phyloP scores from a whole-genome alignment of 2,797 vertebrate species.

The Valencia hispanica region DNA sequence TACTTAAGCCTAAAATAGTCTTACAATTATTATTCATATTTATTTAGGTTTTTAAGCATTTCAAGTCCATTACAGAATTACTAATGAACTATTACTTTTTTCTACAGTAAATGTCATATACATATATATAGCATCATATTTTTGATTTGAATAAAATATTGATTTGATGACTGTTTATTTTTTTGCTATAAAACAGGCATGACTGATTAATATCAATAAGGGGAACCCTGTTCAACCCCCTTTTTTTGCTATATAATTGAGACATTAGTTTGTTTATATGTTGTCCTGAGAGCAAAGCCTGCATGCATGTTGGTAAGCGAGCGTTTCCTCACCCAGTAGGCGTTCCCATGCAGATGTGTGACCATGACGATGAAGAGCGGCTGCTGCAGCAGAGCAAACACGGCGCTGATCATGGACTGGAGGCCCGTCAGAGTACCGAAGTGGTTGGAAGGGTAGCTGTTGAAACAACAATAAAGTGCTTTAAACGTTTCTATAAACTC shows the following conservation, averaged over 20 bases:
- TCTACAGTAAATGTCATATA: background rate
- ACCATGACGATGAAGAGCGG: conserved; percentile 88
- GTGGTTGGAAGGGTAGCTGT: conserved; percentile 90
- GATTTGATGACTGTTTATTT: background rate
- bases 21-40: background rate
- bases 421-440: conserved; percentile 92
- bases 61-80: background rate
- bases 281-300: background rate
- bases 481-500: background rate
- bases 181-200: background rate
- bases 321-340: conserved; percentile 84
- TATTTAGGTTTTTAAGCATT: background rate
- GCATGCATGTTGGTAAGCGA: background rate
- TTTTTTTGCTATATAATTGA: background rate
- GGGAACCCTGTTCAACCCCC: background rate
- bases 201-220: background rate
- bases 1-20: background rate
- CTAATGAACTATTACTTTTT: background rate
- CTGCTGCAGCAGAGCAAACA: conserved; percentile 90
- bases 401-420: conserved; percentile 90
- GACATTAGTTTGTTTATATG: background rate
- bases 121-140: no score
- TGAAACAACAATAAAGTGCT: conserved; percentile 1
- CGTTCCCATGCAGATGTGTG: conserved; percentile 81
- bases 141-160: no score